Conservation (phyloP, 2,888 invertebrate species). For the Neoaliturus tenellus region DNA sequence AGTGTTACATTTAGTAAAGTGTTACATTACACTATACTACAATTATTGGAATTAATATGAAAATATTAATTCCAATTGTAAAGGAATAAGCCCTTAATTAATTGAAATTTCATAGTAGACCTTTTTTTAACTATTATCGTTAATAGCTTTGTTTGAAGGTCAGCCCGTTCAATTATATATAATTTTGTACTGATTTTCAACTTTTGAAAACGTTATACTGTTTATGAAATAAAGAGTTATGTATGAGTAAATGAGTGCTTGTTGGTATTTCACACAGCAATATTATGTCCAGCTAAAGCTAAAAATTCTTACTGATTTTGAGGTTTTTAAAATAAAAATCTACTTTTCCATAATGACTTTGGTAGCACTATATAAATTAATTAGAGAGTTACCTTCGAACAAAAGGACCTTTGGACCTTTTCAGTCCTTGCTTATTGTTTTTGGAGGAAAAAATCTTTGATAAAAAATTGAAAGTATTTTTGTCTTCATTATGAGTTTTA, state of each 20-base stretch:
- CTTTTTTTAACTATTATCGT: too few relatives aligned
- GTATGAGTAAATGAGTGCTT: too few relatives aligned
- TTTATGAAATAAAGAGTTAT: too few relatives aligned
- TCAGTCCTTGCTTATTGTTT: neutral
- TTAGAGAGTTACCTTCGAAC: neutral
- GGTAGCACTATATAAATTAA: neutral
- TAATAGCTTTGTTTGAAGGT: too few relatives aligned
- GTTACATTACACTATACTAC: too few relatives aligned
- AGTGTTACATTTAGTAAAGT: neutral
- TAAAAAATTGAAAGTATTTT: neutral
- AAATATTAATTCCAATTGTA: too few relatives aligned
- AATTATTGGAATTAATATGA: too few relatives aligned
- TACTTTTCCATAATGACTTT: neutral
- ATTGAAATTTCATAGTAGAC: too few relatives aligned
- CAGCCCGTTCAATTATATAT: too few relatives aligned
- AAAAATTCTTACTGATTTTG: neutral
- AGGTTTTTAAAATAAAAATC: neutral
- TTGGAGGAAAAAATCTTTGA: conserved; percentile 7
- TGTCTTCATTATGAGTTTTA: neutral
- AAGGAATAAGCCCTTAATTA: too few relatives aligned
- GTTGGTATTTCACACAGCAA: neutral
- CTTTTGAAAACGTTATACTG: neutral
- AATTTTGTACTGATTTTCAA: too few relatives aligned
- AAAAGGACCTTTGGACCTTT: neutral
- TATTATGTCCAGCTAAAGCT: neutral